Base-by-base conservation (phyloP, 2,797 vertebrate genomes). In the Coranthus polyacanthus region DNA sequence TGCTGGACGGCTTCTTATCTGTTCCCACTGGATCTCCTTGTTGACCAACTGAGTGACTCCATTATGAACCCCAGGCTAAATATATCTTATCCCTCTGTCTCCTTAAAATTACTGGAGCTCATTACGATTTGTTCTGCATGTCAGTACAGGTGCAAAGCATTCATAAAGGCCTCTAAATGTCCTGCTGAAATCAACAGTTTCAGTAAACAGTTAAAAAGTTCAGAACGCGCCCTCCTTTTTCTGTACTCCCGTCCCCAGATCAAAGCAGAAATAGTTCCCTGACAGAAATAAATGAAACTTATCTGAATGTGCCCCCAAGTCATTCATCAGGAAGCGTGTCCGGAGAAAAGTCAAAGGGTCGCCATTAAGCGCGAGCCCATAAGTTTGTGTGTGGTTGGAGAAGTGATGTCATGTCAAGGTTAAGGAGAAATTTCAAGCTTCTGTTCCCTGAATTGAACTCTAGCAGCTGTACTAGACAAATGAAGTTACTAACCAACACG, bases 1-100 rank as follows among this genome's bases (percentile, higher is more conserved):
- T 68, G 71, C 66, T 55, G 47, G 75, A 71, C 67, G 64, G 65
- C 51, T 68, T 63, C 56, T 90, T 89, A 88, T 92, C 86, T 79
- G 57, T 73, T 53, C 57, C 29, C 13, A 18, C 58, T 84, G 73
- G 77, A 78, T 77, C 61, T 76, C 38, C 72, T 58, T 60, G 12
- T 59, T 59, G 56, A 68, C 54, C 15, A 32, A 51, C 37, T n/a
- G 0, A 50, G 26, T 45, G 13, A 71, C 41, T 58, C 55, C n/a
- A n/a, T n/a, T n/a, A 6, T 59, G 21, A 68, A 67, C 59, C 41
- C 37, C 39, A 17, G 26, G 24, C 44, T 6, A 17, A 15, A 21
- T 75, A 60, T 44, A 49, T 52, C 21, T 24, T 44, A 29, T 9
- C 11, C 50, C 10, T 43, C 39, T 3, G 8, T 41, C 16, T 42